Conservation (phyloP, 2,113 vertebrate species). For the Odocoileus hemionus region DNA sequence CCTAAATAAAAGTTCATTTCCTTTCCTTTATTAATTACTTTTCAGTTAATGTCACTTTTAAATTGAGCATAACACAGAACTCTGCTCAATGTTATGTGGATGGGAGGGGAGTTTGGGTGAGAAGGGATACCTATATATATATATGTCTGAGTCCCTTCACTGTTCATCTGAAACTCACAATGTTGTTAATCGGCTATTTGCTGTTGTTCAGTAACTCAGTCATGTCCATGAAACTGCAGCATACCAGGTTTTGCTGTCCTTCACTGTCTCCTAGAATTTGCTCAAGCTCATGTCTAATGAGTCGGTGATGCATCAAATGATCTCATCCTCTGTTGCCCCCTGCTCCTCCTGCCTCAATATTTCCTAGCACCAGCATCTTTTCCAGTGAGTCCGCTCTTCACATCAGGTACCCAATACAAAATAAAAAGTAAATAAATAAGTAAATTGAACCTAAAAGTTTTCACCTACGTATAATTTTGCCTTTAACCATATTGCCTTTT, state of each 20-base stretch:
- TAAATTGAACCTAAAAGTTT: background rate
- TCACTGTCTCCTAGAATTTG: background rate
- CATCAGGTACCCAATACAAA: background rate
- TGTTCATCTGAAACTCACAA: background rate
- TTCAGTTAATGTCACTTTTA: background rate
- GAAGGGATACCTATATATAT: background rate
- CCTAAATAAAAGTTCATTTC: background rate
- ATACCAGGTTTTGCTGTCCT: background rate
- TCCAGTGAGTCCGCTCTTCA: background rate
- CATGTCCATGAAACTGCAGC: background rate
- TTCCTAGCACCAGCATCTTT: background rate
- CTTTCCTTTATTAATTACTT: background rate
- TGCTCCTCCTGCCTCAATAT: background rate
- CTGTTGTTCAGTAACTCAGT: background rate
- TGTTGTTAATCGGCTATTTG: background rate
- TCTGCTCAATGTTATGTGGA: background rate
- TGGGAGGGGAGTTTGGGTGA: background rate
- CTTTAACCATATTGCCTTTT: conserved; percentile 35
- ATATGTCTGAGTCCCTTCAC: background rate
- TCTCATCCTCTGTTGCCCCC: background rate
- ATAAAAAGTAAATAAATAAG: background rate
- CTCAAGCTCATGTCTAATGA: background rate
- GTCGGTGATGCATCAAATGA: background rate
- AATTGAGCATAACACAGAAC: background rate
- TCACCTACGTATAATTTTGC: background rate